Evolutionary conservation across 30 jellyfish, hydroid and myxozoan genomes (phyloP).

Genomic region (Pseudorhiza aurosa): DNA sequence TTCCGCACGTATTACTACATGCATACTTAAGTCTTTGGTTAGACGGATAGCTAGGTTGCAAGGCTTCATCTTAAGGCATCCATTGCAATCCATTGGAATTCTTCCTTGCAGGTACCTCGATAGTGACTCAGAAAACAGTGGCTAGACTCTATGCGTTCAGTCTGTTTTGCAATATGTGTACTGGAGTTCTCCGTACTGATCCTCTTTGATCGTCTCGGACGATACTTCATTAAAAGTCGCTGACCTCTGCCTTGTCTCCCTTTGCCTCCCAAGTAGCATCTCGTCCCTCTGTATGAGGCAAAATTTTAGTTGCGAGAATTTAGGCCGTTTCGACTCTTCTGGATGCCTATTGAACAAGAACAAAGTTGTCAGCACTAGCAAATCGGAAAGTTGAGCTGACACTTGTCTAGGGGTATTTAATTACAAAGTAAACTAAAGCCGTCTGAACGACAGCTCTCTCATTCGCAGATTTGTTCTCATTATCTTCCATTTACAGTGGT

Average conservation of each 20-base stretch:
- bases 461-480: too few relatives aligned
- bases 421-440: not conserved
- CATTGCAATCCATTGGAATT: too few relatives aligned
- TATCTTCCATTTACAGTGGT: too few relatives aligned
- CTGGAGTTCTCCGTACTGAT: conserved; percentile 76
- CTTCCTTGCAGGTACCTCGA: too few relatives aligned
- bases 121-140: too few relatives aligned
- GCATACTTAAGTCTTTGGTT: too few relatives aligned
- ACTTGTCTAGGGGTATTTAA: not conserved
- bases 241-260: conserved; percentile 59
- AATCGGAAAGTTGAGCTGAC: not conserved
- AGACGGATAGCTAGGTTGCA: too few relatives aligned
- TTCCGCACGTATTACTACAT: too few relatives aligned
- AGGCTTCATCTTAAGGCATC: too few relatives aligned
- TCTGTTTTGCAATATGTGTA: conserved; percentile 80
- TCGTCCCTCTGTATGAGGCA: conserved; percentile 84
- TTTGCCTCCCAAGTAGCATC: conserved; percentile 77
- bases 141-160: too few relatives aligned
- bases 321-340: conserved; percentile 83
- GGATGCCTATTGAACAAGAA: conserved; percentile 68
- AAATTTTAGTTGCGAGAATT: conserved; percentile 72
- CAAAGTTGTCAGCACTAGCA: not conserved
- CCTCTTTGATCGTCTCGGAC: conserved; percentile 56
- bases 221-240: conserved; percentile 59
- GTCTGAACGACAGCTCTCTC: too few relatives aligned